A percentile compares a stretch with the other conserved stretches of the same genome.
phyloP scores from a whole-genome alignment of 1,140 invertebrate species.

The Drosophila truncata region DNA sequence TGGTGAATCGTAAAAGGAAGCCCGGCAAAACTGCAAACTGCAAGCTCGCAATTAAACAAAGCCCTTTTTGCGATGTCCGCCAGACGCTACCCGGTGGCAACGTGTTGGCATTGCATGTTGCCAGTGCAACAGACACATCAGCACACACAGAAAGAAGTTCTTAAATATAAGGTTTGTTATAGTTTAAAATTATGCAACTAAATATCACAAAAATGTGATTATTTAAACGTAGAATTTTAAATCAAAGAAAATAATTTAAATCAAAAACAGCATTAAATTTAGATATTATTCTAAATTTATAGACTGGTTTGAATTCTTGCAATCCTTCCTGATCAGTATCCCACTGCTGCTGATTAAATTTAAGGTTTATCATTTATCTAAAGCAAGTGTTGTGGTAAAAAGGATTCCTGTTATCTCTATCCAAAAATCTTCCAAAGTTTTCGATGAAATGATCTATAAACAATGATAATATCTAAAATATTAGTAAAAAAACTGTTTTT shows the following conservation, averaged over 20 bases:
- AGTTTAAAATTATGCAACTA: not conserved
- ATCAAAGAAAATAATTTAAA: not conserved
- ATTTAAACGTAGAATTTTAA: not conserved
- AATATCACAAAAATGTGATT: not conserved
- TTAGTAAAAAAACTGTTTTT: accelerated
- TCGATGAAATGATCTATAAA: not conserved
- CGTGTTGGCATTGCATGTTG: slow-evolving; percentile 56
- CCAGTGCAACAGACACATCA: slow-evolving; percentile 23
- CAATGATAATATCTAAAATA: not conserved
- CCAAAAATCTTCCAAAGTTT: not conserved
- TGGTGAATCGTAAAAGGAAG: slow-evolving; percentile 53
- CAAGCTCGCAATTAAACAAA: slow-evolving; percentile 76
- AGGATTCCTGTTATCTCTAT: too few relatives aligned
- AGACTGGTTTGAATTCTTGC: too few relatives aligned
- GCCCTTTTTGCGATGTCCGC: slow-evolving; percentile 47
- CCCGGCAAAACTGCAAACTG: slow-evolving; percentile 51
- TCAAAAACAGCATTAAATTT: not conserved
- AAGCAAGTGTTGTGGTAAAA: too few relatives aligned
- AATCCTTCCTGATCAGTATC: too few relatives aligned
- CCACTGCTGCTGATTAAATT: too few relatives aligned
- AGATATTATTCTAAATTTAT: not conserved
- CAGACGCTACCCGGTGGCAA: slow-evolving; percentile 35
- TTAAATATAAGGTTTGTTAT: not conserved
- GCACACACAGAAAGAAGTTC: slow-evolving; percentile 8
- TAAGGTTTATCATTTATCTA: too few relatives aligned